Evolutionary conservation across 2,113 vertebrate genomes (phyloP).

Genomic region (Pitta sordida): DNA sequence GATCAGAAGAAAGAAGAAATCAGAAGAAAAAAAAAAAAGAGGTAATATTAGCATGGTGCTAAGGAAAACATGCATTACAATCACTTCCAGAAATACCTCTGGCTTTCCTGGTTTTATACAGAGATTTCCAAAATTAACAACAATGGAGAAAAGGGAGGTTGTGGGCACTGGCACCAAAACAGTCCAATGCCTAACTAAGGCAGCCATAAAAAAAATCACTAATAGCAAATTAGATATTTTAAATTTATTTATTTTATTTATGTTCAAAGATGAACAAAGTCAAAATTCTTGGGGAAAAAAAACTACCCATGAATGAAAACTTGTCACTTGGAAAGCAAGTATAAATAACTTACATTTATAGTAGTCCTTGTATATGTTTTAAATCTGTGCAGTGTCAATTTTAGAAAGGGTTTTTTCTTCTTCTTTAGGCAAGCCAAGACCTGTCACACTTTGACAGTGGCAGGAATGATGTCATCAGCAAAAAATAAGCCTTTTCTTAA

Average conservation of each 20-base stretch:
- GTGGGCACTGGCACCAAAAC: neutral
- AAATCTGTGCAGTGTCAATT: neutral
- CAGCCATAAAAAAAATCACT: neutral
- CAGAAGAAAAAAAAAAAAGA: neutral
- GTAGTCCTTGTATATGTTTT: neutral
- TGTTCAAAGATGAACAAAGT: neutral
- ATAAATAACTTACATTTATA: neutral
- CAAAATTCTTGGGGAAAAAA: neutral
- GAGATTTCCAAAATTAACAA: neutral
- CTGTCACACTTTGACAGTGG: conserved; percentile 47
- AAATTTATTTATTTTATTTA: too few species aligned
- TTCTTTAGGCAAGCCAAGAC: conserved; percentile 19
- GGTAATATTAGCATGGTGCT: neutral
- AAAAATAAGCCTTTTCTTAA: conserved; percentile 47
- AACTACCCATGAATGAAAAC: neutral
- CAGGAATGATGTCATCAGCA: conserved; percentile 65
- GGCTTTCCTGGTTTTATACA: neutral
- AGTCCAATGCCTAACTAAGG: neutral
- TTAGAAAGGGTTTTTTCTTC: conserved; percentile 6
- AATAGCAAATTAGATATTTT: neutral
- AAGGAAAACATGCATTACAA: neutral
- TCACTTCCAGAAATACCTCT: neutral
- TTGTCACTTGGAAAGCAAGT: neutral
- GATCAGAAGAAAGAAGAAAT: neutral
- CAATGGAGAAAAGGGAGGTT: neutral